Evolutionary conservation across 2,888 invertebrate genomes (phyloP).

Genomic region (Ligdia adustata): DNA sequence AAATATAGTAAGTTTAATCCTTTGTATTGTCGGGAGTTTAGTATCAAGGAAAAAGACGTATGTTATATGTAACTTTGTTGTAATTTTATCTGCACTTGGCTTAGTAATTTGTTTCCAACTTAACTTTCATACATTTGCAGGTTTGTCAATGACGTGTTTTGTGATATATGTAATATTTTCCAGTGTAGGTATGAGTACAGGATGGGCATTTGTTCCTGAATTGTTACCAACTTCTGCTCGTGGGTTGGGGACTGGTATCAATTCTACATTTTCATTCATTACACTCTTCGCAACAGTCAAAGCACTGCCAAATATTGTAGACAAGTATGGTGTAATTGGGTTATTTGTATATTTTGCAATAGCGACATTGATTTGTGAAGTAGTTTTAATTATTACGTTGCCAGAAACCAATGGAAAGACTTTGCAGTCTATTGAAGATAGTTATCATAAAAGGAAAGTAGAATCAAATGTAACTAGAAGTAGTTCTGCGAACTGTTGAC

Average conservation of each 20-base stretch:
- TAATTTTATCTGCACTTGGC: not conserved
- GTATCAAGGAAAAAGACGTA: not conserved
- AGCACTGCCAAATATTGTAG: not conserved
- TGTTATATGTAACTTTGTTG: not conserved
- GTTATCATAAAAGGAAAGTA: not conserved
- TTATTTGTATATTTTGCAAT: not conserved
- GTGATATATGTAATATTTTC: not conserved
- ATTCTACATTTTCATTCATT: not conserved
- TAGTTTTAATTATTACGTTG: constrained; percentile 1
- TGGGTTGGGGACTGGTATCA: not conserved
- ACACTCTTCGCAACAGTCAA: not conserved
- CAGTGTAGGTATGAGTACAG: not conserved
- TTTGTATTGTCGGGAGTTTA: not conserved
- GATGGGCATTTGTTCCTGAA: constrained; percentile 1
- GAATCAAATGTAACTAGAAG: no score
- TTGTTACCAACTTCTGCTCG: constrained; percentile 2
- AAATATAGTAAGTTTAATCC: not conserved
- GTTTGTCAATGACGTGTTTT: not conserved
- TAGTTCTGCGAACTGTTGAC: no score
- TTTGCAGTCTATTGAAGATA: constrained; percentile 3
- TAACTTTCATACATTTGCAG: not conserved
- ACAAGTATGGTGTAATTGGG: not conserved
- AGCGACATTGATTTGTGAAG: not conserved
- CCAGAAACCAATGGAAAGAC: constrained; percentile 5
- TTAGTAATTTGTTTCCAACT: not conserved